Base-by-base conservation (phyloP, 64 coral and sea anemone genomes). In the Astreopora myriophthalma region DNA sequence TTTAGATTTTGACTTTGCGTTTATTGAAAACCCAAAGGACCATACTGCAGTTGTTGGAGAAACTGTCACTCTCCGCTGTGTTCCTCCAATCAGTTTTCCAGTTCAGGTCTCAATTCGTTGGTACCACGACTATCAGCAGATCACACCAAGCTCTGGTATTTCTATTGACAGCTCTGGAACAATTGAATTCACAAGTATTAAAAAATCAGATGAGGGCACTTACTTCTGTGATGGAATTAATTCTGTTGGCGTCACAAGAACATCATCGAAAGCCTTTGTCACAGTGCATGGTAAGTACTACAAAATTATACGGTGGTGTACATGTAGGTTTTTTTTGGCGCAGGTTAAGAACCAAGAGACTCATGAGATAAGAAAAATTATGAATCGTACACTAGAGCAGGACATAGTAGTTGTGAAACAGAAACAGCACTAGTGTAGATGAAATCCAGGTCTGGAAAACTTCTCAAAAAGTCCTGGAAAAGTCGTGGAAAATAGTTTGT, bases 151-250 rank as follows among this genome's bases (percentile, higher is more conserved):
- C 12, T 17, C 70, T 58, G 90, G 72, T 72, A 61, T 83, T 67
- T 82, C 71, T 16, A 87, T 95, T 64, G 89, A 80, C 22, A 90
- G 86, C 49, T 87, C 90, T 13, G 96, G 96, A 26, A 89, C 90
- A 20, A 63, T 98, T 60, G 88, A 69, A 10, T 75, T 98, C 22
- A 74, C 12, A 7, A 75, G 87, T 11, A 61, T 93, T 20, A 93
- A 90, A 79, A 98, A 98, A 37, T 86, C 89, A 20, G 96, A 98
- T 84, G 93, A 98, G 90, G 96, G 93, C 8, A 89, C 82, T 11
- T 98, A 95, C 48, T 95, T 98, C 80, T 98, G 96, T 67, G 93
- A 93, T 79, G 96, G 70, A 42, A 98, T 95, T 71, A 34, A 46
- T 34, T 16, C 63, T 23, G 55, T 93, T 29, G 33, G 71, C 0